phyloP scores from a whole-genome alignment of 2,888 invertebrate species.

The Rhorus exstirpatorius region DNA sequence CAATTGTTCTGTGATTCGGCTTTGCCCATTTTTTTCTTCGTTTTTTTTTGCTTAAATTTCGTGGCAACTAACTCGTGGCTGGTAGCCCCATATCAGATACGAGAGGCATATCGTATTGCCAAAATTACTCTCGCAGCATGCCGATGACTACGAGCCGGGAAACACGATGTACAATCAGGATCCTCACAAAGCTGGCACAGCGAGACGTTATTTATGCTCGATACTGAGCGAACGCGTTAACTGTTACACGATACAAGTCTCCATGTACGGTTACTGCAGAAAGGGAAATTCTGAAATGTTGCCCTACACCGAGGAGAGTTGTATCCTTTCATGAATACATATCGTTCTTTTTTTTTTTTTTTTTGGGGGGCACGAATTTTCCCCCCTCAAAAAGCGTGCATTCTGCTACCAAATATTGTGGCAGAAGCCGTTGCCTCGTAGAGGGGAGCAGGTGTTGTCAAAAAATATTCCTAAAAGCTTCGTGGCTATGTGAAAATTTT shows the following conservation, averaged over 20 bases:
- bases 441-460: too few species aligned
- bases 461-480: too few species aligned
- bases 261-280: slow-evolving; percentile 95
- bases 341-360: too few species aligned
- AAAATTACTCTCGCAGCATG: slow-evolving; percentile 94
- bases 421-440: too few species aligned
- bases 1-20: not conserved
- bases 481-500: too few species aligned
- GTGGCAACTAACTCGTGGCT: slow-evolving; percentile 75
- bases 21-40: slow-evolving; percentile 12
- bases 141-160: slow-evolving; percentile 94
- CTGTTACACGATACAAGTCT: slow-evolving; percentile 96
- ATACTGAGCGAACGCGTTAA: slow-evolving; percentile 92
- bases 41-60: not conserved
- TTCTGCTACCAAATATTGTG: too few species aligned
- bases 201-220: slow-evolving; percentile 93
- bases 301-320: slow-evolving; percentile 97
- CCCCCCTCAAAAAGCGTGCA: too few species aligned
- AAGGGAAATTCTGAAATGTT: slow-evolving; percentile 90
- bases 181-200: slow-evolving; percentile 93
- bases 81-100: slow-evolving; percentile 89
- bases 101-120: slow-evolving; percentile 98
- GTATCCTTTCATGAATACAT: slow-evolving; percentile 91
- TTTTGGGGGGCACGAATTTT: too few species aligned
- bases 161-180: slow-evolving; percentile 98